Evolutionary conservation across 2,113 vertebrate species (phyloP), one percentile per base, ranked within the genome.

Genomic region (Chloropsis cyanopogon): DNA sequence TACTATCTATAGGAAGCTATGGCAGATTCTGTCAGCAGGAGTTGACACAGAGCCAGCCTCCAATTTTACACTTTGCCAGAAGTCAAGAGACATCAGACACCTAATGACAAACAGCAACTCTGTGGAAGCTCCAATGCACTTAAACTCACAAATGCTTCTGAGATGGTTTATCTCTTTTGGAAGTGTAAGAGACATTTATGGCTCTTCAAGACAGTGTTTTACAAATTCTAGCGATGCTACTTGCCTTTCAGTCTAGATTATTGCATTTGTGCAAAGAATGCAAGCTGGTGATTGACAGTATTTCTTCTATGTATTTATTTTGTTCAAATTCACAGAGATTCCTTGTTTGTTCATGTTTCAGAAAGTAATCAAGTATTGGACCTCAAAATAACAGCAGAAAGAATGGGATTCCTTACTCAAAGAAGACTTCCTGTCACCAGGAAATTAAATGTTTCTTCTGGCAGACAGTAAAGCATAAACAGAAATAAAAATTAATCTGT

Each of bases 391-490:
- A 95, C 85, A 95, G 93, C 84, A 95, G 91, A 97, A 97, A 97
- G 92, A 97, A 97, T 85, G 75, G 82, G 68, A 90, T 95, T 92
- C 86, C 96, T 97, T 95, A 90, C 96, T 94, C 94, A 96, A 91
- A 97, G 96, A 97, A 95, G 94, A 97, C 95, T 97, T 97, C 95
- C 97, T 49, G 49, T 90, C 86, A 95, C 52, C 92, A 97, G 97
- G 97, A 98, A 98, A 98, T 97, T 94, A 95, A 96, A 96, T 97
- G 96, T 98, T 98, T 98, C 96, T 98, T 82, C 97, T 98, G 97
- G 97, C 96, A 97, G 69, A 89, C 56, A 94, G 81, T 41, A 90
- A 90, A 95, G 91, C 86, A 92, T 94, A 95, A 86, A 86, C 56
- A 97, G 60, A 96, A 98, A 97, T 96, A 95, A 95, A 92, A 96